Conservation (phyloP, 2,888 invertebrate species). For the Oxystoma pomonae region DNA sequence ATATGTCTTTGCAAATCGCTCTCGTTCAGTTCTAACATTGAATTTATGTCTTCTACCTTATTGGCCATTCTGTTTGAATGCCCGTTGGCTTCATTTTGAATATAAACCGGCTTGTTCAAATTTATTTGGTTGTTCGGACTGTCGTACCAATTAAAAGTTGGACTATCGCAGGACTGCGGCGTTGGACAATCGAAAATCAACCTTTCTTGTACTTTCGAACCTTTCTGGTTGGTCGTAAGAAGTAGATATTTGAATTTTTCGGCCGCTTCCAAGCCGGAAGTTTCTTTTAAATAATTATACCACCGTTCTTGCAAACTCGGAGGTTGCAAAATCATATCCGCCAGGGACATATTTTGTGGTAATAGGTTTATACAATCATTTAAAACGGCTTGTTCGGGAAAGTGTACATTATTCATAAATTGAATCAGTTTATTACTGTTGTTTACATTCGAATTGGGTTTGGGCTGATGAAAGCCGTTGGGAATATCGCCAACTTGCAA, state of each 20-base stretch:
- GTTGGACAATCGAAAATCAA: slow-evolving; percentile 33
- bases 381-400: slow-evolving; percentile 46
- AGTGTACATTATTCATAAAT: slow-evolving; percentile 57
- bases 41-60: slow-evolving; percentile 15
- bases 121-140: slow-evolving; percentile 43
- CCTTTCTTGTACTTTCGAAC: slow-evolving; percentile 30
- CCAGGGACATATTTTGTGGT: slow-evolving; percentile 55
- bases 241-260: slow-evolving; percentile 51
- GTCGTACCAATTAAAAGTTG: slow-evolving; percentile 41
- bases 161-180: slow-evolving; percentile 36
- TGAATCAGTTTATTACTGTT: slow-evolving; percentile 49
- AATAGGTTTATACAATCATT: slow-evolving; percentile 47
- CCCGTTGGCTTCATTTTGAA: slow-evolving; percentile 33
- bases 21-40: slow-evolving; percentile 22
- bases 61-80: slow-evolving; percentile 4
- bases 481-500: slow-evolving; percentile 14
- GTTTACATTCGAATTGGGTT: neutral
- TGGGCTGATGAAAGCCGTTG: neutral
- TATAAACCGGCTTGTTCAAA: slow-evolving; percentile 43
- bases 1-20: slow-evolving; percentile 39
- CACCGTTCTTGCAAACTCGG: slow-evolving; percentile 44
- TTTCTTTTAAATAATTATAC: slow-evolving; percentile 54
- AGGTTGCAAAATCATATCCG: slow-evolving; percentile 55
- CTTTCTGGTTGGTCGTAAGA: slow-evolving; percentile 37
- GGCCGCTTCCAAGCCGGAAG: slow-evolving; percentile 54